Base-by-base conservation (phyloP, 2,888 invertebrate genomes). In the Asteroscopus sphinx region DNA sequence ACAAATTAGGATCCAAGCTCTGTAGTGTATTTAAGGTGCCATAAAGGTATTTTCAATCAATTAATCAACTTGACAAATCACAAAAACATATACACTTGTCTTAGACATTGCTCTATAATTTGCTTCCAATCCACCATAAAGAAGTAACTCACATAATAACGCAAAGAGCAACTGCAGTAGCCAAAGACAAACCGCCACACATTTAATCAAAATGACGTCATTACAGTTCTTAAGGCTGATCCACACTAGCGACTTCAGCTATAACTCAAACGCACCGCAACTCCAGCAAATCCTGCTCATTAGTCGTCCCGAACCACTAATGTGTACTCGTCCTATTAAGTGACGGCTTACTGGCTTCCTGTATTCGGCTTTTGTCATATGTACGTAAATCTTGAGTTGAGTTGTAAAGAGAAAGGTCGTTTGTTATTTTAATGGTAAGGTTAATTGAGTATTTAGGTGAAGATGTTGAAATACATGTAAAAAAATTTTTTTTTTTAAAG, bases 181-280 rank as follows among this genome's bases (percentile, higher is more conserved):
- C 54, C 16, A 33, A 32, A 48, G 36, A 52, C 53, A 51, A 30
- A 52, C 40, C 39, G 15, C 47, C 30, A 37, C 12, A 45, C 41
- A 66, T 76, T 61, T 61, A 53, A 66, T 76, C 66, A 62, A 64
- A 68, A 52, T 61, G 58, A 62, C 63, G 54, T 66, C 66, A 60
- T 69, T 77, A 59, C 45, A 42, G 55, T 56, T 57, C 66, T 69
- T 66, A 77, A 48, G 61, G 45, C 53, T 63, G 61, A 72, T 75
- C 68, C 47, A 60, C 66, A 75, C 67, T 17, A 60, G 59, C 55
- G 63, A 68, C 68, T 68, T 63, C 32, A 45, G 40, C 66, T 15
- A 63, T 78, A 73, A 78, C 59, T 76, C 76, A 76, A 78, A 74
- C 64, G 53, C 64, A 76, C 79, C 76, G 45, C 76, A 76, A 61